Percentiles rank a stretch among this genome's conserved stretches.
These are phyloP conservation scores for Herminia tarsipennalis DNA, from an alignment of 2,888 invertebrate species.

Conservation along the genomic window DNA sequence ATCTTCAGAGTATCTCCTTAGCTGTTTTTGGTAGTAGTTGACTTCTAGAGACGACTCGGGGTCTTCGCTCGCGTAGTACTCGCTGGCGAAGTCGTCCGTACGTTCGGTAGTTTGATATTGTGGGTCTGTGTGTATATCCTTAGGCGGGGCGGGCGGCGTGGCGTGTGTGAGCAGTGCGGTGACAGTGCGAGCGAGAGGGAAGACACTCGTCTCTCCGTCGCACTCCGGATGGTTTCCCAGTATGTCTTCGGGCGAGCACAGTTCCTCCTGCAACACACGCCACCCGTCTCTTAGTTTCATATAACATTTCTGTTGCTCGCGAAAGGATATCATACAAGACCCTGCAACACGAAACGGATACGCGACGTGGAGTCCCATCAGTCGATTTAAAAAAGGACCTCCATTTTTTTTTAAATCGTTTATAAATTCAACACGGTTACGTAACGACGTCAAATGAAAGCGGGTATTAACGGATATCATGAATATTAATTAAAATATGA, in stretches of 20 bases:
- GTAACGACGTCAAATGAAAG: background rate
- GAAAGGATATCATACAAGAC: conserved; percentile 70
- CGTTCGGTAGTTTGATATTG: conserved; percentile 36
- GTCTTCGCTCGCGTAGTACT: conserved; percentile 54
- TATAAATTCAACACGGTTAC: background rate
- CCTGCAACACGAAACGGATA: conserved; percentile 70
- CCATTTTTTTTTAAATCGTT: too few relatives aligned
- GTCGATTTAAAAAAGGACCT: background rate
- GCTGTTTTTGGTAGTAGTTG: conserved; percentile 66
- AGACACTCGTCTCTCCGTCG: conserved; percentile 48
- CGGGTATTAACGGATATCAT: background rate
- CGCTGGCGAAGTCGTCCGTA: conserved; percentile 16
- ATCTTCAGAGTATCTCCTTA: conserved; percentile 67
- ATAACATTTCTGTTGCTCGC: conserved; percentile 59
- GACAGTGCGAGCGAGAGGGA: conserved; percentile 69
- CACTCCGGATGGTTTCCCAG: conserved; percentile 69
- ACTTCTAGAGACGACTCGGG: conserved; percentile 54
- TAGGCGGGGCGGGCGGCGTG: conserved; percentile 71
- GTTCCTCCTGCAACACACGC: conserved; percentile 89
- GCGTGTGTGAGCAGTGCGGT: conserved; percentile 72
- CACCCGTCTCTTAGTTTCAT: conserved; percentile 77
- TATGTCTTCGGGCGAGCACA: conserved; percentile 87
- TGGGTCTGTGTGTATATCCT: conserved; percentile 74
- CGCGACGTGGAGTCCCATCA: conserved; percentile 21
- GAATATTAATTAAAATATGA: too few relatives aligned